These are phyloP conservation scores for Hystrix brachyura DNA, from an alignment of 2,113 vertebrate species.

Conservation along the genomic window DNA sequence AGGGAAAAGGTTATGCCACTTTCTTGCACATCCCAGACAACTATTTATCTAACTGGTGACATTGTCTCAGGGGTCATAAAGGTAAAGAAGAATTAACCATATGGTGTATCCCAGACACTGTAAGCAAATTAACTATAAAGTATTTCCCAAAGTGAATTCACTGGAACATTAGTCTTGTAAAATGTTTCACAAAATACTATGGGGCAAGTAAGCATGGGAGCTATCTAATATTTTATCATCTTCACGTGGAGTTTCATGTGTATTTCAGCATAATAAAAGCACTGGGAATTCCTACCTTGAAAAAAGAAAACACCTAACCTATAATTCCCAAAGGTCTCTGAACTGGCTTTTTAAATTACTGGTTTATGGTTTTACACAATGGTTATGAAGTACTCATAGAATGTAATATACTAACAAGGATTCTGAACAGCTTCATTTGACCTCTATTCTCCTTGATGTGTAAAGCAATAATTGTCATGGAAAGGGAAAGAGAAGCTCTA, in stretches of 20 bases:
- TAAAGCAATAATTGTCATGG: not conserved
- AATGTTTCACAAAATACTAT: not conserved
- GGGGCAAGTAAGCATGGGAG: not conserved
- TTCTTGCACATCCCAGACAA: constrained; percentile 4
- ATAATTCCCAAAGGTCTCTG: not conserved
- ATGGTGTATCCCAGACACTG: not conserved
- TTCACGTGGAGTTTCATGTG: not conserved
- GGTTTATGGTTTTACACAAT: not conserved
- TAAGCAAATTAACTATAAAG: not conserved
- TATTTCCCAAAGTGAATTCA: not conserved
- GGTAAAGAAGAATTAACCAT: not conserved
- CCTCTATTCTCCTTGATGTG: not conserved
- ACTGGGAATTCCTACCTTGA: not conserved
- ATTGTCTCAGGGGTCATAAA: not conserved
- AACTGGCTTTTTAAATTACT: not conserved
- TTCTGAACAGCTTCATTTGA: not conserved
- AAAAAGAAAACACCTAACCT: not conserved
- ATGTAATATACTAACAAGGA: not conserved
- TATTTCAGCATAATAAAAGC: not conserved
- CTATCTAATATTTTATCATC: not conserved
- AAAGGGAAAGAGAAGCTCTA: constrained; percentile 67
- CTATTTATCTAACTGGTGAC: not conserved
- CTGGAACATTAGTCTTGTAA: not conserved
- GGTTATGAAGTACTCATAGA: not conserved
- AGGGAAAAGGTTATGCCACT: not conserved